Base-by-base conservation (phyloP, 2,797 vertebrate species). In the Yasuhikotakia modesta region DNA sequence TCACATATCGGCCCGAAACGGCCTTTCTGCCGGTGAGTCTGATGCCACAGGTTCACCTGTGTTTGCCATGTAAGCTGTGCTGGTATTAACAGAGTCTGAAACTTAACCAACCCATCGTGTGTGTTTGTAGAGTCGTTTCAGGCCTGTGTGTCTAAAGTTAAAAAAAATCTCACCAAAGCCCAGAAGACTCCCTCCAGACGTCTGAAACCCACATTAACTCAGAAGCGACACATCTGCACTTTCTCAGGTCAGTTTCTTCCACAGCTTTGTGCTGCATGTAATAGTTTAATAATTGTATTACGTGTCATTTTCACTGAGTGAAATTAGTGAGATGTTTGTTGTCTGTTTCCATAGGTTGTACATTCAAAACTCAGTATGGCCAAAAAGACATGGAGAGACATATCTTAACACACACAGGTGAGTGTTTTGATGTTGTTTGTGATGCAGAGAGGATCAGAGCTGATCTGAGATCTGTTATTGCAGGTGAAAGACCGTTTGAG, bases 301-400 rank as follows among this genome's bases (percentile, higher is more conserved):
- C 4, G 32, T 6, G 46, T 39, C 4, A 14, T 30, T 22, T 6
- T 24, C 39, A 17, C 27, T 7, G 53, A 19, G 0, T 58, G 1
- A 35, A 35, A 35, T 35, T 35, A 0, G 32, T 4, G 32, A 8
- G 11, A 1, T 8, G 7, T 39, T 8, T 68, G 17, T 39, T 39
- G 35, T 39, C 1, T 39, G 35, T 39, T 73, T 39, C 63, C 78
- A 45, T 83, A 99, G 97, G 97, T 83, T 99, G 97, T 88, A 95
- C 95, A 24, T 99, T 99, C 88, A 98, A 98, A 92, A 98, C 97
- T 0, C 95, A 97, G 57, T 97, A 99, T 39, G 97, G 97, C 32
- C 95, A 97, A 91, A 99, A 99, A 90, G 97, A 99, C 85, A 97
- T 99, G 96, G 97, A 99, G 68, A 93, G 97, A 0, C 97, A 99